These are phyloP conservation scores for Delichon dasypus DNA, from an alignment of 2,797 vertebrate genomes.

Conservation along the genomic window DNA sequence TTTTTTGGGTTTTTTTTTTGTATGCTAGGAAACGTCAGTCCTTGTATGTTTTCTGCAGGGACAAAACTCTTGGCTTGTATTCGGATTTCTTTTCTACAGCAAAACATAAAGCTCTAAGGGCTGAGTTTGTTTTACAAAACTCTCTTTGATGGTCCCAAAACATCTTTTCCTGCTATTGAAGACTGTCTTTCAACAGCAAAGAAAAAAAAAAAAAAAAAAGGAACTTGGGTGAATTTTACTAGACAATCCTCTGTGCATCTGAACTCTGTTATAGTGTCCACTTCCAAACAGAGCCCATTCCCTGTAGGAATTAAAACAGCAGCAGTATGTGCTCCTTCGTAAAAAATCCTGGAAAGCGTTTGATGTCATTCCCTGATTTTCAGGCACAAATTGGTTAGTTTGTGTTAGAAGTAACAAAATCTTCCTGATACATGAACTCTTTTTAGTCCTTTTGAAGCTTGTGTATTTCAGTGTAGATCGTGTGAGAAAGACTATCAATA, in stretches of 20 bases:
- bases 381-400: not conserved
- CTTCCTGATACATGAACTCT: not conserved
- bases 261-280: constrained; percentile 4
- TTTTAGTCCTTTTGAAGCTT: not conserved
- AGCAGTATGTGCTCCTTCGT: not conserved
- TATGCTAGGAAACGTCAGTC: constrained; percentile 8
- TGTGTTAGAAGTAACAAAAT: constrained; percentile 44
- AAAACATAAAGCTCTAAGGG: constrained; percentile 62
- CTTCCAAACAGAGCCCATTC: constrained; percentile 25
- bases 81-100: constrained; percentile 51
- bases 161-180: constrained; percentile 72
- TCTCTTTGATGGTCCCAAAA: constrained; percentile 68
- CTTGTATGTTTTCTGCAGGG: constrained; percentile 16
- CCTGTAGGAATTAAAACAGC: constrained; percentile 26
- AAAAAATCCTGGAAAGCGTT: constrained; percentile 28
- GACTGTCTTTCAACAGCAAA: constrained; percentile 31
- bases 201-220: not conserved
- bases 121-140: constrained; percentile 72
- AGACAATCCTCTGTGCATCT: not conserved
- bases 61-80: constrained; percentile 46
- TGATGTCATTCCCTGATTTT: constrained; percentile 7
- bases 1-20: not conserved
- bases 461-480: not conserved
- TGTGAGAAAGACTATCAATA: constrained; percentile 32
- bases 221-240: constrained; percentile 20